phyloP scores from a whole-genome alignment of 2,113 vertebrate species.

The Poeciliopsis prolifica region DNA sequence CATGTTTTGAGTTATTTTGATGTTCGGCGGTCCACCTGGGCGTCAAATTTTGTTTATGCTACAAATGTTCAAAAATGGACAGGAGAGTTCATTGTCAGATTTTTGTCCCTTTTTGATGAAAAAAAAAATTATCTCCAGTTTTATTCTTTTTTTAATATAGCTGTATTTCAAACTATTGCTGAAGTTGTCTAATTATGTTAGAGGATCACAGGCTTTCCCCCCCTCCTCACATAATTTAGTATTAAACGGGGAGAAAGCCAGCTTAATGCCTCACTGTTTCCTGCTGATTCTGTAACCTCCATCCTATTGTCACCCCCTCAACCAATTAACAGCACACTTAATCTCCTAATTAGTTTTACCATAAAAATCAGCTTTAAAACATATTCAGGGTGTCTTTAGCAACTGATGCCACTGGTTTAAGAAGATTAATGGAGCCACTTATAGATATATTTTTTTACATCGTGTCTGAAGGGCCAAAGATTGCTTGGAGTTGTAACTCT shows the following conservation, averaged over 20 bases:
- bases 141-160: no score
- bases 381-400: no score
- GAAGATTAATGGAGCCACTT: conserved; percentile 1
- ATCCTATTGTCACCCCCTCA: neutral
- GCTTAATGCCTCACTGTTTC: neutral
- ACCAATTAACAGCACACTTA: neutral
- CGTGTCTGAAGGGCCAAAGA: neutral
- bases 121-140: no score
- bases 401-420: neutral
- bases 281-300: neutral
- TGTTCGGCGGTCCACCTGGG: no score
- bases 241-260: neutral
- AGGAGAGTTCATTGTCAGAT: no score
- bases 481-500: neutral
- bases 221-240: neutral
- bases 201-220: neutral
- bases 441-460: neutral
- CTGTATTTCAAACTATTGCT: neutral
- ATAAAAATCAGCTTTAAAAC: neutral
- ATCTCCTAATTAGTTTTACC: neutral
- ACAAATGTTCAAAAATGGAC: no score
- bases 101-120: no score
- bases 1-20: no score
- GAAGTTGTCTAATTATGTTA: neutral
- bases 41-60: no score